Conservation (phyloP, 2,113 vertebrate genomes). For the Condylura cristata region DNA sequence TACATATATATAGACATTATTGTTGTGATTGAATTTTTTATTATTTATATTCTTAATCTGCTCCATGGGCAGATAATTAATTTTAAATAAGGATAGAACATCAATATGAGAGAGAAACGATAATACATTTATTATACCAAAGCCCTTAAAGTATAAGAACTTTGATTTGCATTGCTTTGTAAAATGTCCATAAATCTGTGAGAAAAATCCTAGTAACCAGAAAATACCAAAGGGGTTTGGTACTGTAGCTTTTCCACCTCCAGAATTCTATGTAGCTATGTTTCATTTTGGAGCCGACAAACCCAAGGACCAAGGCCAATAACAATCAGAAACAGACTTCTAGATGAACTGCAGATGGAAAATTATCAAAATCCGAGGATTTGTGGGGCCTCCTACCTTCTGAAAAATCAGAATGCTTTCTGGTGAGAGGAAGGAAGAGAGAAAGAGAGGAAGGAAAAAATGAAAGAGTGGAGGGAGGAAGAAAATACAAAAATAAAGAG, state of each 20-base stretch:
- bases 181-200: not conserved
- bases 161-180: not conserved
- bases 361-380: not conserved
- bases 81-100: not conserved
- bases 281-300: conserved; percentile 17
- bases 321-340: not conserved
- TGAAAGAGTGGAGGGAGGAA: too few relatives aligned
- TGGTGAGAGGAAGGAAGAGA: not conserved
- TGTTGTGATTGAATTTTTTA: not conserved
- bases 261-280: not conserved
- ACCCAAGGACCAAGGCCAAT: not conserved
- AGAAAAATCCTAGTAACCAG: not conserved
- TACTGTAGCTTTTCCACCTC: not conserved
- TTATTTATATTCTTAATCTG: not conserved
- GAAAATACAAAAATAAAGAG: too few relatives aligned
- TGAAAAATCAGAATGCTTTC: not conserved
- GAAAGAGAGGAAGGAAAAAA: not conserved
- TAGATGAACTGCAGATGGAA: not conserved
- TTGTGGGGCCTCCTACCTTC: not conserved
- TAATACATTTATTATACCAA: not conserved
- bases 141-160: not conserved
- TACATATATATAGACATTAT: not conserved
- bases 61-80: not conserved
- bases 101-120: not conserved
- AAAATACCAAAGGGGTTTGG: not conserved